Conservation (phyloP, 2,888 invertebrate genomes). For the Hirtodrosophila trivittata region DNA sequence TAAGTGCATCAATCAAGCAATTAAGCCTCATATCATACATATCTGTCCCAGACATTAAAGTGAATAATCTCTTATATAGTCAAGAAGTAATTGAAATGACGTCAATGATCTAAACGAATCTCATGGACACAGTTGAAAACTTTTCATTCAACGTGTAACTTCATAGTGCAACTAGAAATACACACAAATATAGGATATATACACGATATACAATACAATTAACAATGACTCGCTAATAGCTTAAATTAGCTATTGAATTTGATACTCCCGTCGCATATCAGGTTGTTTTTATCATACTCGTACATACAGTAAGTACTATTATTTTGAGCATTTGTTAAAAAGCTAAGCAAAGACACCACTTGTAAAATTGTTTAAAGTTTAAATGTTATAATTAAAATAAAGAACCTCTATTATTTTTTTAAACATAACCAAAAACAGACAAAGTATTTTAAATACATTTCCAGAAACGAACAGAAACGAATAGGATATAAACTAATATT, state of each 20-base stretch:
- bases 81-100: no score
- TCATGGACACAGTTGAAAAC: no score
- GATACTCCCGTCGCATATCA: constrained; percentile 13
- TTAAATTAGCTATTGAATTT: neutral
- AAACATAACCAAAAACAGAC: no score
- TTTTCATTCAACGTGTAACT: no score
- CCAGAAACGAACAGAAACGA: no score
- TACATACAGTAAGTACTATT: neutral
- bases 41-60: constrained; percentile 8
- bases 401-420: constrained; percentile 39
- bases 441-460: no score
- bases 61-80: neutral
- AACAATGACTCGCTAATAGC: neutral
- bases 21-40: constrained; percentile 10
- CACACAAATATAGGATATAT: constrained; percentile 3
- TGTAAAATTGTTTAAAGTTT: constrained; percentile 7
- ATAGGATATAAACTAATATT: no score
- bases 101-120: constrained; percentile 15
- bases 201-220: neutral
- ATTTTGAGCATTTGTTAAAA: constrained; percentile 10
- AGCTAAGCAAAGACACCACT: constrained; percentile 33
- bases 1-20: constrained; percentile 8
- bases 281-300: constrained; percentile 2
- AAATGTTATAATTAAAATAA: constrained; percentile 49
- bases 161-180: no score